Evolutionary conservation across 2,888 invertebrate genomes (phyloP), one percentile per base, ranked within the genome.

Genomic region (Drosophila diplacantha): DNA sequence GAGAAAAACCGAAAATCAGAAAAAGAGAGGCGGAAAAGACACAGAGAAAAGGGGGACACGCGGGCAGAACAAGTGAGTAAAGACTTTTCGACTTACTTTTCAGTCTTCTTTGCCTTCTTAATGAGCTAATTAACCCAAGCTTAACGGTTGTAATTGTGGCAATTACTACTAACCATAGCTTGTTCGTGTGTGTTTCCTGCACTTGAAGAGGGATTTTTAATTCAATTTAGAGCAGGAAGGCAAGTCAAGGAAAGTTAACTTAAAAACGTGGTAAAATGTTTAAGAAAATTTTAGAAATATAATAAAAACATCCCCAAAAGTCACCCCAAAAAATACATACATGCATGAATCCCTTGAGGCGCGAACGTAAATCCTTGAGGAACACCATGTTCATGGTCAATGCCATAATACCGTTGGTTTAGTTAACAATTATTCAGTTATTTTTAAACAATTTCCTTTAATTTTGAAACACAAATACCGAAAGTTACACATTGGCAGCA

Each of bases 371-470:
- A 74, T 88, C 88, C 86, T 88, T 88, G 59, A 88, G 79, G 63
- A 88, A 88, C 57, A 88, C 87, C 87, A 88, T 87, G 67, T 88
- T 88, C 83, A 88, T 87, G 68, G 87, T 85, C 63, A 88, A 75
- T 54, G 86, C 85, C 88, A 87, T 87, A 32, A 24, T 62, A 44
- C 11, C n/a, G 34, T 50, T 18, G 6, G 3, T 24, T 20, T 16
- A 12, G 9, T 22, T 54, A 9, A 18, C 22, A n/a, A 20, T n/a
- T 50, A 24, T 41, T 67, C 16, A 35, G 14, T n/a, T 62, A 56
- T 20, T 54, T 54, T 32, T 7, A 29, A 29, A 43, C 14, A 34
- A 49, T 57, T 41, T 26, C n/a, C 8, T 50, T 49, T 46, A 7
- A 1, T 44, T 63, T 53, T 47, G 1, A 5, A 24, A 54, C 18